Base-by-base conservation (phyloP, 2,888 invertebrate species). In the Orchesellides sinensis region DNA sequence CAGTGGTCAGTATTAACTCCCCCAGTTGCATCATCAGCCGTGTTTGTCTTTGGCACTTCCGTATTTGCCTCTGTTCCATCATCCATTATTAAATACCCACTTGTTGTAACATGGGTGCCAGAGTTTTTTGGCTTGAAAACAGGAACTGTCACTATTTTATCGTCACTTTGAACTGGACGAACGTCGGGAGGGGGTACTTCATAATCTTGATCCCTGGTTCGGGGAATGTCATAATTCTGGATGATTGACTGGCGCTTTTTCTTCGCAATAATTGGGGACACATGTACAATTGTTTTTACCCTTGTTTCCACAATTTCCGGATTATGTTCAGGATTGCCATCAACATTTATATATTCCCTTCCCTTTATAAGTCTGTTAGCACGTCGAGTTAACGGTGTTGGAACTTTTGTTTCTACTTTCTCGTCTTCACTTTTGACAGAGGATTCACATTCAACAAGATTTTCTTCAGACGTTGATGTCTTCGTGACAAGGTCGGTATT, bases 11-110 rank as follows among this genome's bases (percentile, higher is more conserved):
- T n/a, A n/a, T n/a, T n/a, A n/a, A n/a, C n/a, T n/a, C n/a, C n/a
- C n/a, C n/a, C n/a, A n/a, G n/a, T n/a, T n/a, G n/a, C n/a, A n/a
- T n/a, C n/a, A n/a, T n/a, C n/a, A n/a, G n/a, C n/a, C n/a, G n/a
- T n/a, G n/a, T n/a, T n/a, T n/a, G n/a, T n/a, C n/a, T n/a, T n/a
- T n/a, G n/a, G n/a, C n/a, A n/a, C 10, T 5, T 2, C 40, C 2
- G 2, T 40, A 40, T n/a, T 40, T 5, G 40, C n/a, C 10, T n/a
- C 40, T 5, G 25, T 19, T 73, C 6, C 70, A 0, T 49, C 75
- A 47, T 80, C 69, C 78, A 85, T 82, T 5, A 85, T 79, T 14
- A 83, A 70, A 35, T 85, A 85, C 8, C 83, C 85, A 45, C 68
- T 73, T n/a, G n/a, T 40, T 23, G 79, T 65, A 12, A 56, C 70